A percentile compares a stretch with the other conserved stretches of the same genome.
Conservation (phyloP, 2,888 invertebrate species). For the Agrilus biguttatus region DNA sequence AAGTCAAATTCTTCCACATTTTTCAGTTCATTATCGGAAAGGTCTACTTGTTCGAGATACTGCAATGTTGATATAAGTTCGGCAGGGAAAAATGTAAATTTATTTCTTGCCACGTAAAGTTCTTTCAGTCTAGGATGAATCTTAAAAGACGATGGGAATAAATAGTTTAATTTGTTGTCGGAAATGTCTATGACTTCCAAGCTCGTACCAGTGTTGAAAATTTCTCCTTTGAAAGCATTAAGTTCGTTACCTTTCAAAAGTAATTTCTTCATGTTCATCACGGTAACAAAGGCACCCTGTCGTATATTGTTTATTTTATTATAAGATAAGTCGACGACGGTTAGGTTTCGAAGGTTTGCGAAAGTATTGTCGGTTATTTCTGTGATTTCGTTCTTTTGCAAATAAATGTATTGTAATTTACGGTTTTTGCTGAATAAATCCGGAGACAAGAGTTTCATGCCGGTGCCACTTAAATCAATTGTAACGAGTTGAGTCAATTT, state of each 20-base stretch:
- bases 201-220: conserved; percentile 70
- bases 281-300: conserved; percentile 61
- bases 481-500: conserved; percentile 52
- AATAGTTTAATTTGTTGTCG: conserved; percentile 63
- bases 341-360: conserved; percentile 59
- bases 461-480: conserved; percentile 61
- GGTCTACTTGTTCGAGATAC: conserved; percentile 59
- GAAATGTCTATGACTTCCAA: conserved; percentile 69
- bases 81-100: conserved; percentile 72
- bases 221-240: conserved; percentile 68
- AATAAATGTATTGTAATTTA: conserved; percentile 49
- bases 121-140: conserved; percentile 64
- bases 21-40: conserved; percentile 63
- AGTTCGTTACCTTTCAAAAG: conserved; percentile 64
- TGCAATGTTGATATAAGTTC: conserved; percentile 68
- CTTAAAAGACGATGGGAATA: conserved; percentile 74
- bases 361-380: conserved; percentile 69
- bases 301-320: conserved; percentile 66
- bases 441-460: conserved; percentile 56
- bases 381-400: conserved; percentile 58
- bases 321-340: conserved; percentile 59
- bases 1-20: conserved; percentile 74
- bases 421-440: conserved; percentile 55
- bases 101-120: conserved; percentile 59
- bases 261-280: conserved; percentile 58